Base-by-base conservation (phyloP, 2,113 vertebrate species). In the Alethe diademata region DNA sequence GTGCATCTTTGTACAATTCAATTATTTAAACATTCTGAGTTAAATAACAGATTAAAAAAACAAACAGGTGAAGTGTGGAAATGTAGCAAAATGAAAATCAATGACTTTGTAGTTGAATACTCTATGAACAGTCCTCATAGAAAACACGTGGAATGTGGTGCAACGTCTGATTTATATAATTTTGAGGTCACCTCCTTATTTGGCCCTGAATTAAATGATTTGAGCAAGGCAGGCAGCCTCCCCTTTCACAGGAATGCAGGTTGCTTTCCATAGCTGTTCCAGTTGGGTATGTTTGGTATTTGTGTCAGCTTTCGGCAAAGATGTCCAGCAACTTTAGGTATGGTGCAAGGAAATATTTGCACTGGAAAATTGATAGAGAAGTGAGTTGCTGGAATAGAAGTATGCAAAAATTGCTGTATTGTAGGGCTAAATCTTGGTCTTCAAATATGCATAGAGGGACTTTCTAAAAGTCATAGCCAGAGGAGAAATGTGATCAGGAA, bases 51-150 rank as follows among this genome's bases (percentile, higher is more conserved):
- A 35, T 85, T 94, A 91, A 95, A 84, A 92, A 90, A 67, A 0
- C 19, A 22, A 66, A 66, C 18, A 83, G 33, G n/a, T 93, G 81
- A 94, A 92, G 48, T 0, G 2, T 94, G 82, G 95, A 96, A 97
- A 92, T 95, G 85, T 66, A 96, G 86, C 91, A 96, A 97, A 97
- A 93, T 71, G 82, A 85, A 88, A 97, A 96, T 95, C 72, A 90
- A 70, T 95, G 72, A 71, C 93, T 96, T 96, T 92, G 73, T 92
- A 92, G 85, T 84, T 93, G 91, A 96, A 94, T 97, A 91, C 81
- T 96, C 76, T 78, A 85, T 93, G 88, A 97, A 94, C 70, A 83
- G 66, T 87, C 81, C 85, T 96, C 85, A 94, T 19, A 95, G 92
- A 96, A 97, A 96, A 95, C 91, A 70, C 8, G 19, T 86, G 54